Percentiles rank a stretch among this genome's conserved stretches.
Evolutionary conservation across 2,888 invertebrate species (phyloP).

Genomic region (Dasysyrphus tricinctus): DNA sequence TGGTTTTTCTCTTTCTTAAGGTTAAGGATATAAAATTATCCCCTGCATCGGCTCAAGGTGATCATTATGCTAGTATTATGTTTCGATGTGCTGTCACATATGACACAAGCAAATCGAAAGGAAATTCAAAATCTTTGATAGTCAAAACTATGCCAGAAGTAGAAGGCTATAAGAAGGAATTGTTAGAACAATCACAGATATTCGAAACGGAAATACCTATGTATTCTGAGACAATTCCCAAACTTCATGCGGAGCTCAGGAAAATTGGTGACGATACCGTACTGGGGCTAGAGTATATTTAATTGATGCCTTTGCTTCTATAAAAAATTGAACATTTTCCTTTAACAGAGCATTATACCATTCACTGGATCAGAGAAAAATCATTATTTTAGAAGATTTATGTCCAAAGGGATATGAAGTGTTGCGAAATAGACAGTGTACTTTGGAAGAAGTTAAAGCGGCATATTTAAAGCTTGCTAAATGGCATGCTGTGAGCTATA

Average conservation of each 20-base stretch:
- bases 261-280: constrained; percentile 76
- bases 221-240: constrained; percentile 78
- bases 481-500: constrained; percentile 77
- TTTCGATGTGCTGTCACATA: constrained; percentile 65
- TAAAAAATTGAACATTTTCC: not conserved
- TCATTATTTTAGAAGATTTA: constrained; percentile 54
- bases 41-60: constrained; percentile 74
- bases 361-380: constrained; percentile 51
- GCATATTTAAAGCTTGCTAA: constrained; percentile 71
- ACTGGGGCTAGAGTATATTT: constrained; percentile 76
- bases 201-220: constrained; percentile 79
- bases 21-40: constrained; percentile 1
- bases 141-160: constrained; percentile 79
- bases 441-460: constrained; percentile 39
- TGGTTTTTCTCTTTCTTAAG: not conserved
- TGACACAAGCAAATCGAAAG: constrained; percentile 12
- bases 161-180: constrained; percentile 78
- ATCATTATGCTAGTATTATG: constrained; percentile 77
- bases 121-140: constrained; percentile 76
- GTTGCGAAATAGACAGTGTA: constrained; percentile 45
- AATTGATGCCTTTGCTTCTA: not conserved
- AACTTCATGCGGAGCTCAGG: constrained; percentile 77
- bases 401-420: not conserved
- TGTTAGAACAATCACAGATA: constrained; percentile 74
- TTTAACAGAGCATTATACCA: constrained; percentile 12